Base-by-base conservation (phyloP, 2,888 invertebrate genomes). In the Gymnocheta viridis region DNA sequence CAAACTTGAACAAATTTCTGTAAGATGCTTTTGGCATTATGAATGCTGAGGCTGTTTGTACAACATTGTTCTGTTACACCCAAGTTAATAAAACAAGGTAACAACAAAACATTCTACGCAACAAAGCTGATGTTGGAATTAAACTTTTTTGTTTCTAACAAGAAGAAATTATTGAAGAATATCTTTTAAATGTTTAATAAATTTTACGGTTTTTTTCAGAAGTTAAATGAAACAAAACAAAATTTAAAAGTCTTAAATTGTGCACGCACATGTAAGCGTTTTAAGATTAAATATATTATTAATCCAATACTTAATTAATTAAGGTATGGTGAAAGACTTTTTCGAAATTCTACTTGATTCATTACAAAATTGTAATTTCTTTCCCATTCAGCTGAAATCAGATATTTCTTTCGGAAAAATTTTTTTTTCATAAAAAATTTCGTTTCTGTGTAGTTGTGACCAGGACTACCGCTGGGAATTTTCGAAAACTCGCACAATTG, bases 41-140 rank as follows among this genome's bases (percentile, higher is more conserved):
- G 72, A 72, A 51, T 73, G 14, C 60, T 82, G 64, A 73, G 77
- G 82, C 66, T 76, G 41, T 82, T 58, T 51, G 66, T 77, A 27
- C 38, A 77, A 67, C 82, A 82, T 77, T 82, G 82, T 77, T 77
- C 44, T 64, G 17, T 72, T 82, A 82, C 82, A 82, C 77, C 60
- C 66, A 73, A 66, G 49, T 58, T 41, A 62, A 60, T 67, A 81
- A n/a, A n/a, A 54, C 38, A 58, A 67, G 51, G 51, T 32, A 32
- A 62, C 29, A 67, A 38, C 4, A 35, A 35, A 60, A 69, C 12
- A 17, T 44, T n/a, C 66, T 47, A 29, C 41, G 6, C 4, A 47
- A 58, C 5, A 32, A 4, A 49, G 51, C n/a, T 51, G 35, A 2
- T 1, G 12, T 32, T 32, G 29, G 32, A 32, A 32, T 56, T 35